Percentiles rank a stretch among this genome's conserved stretches.
Conservation (phyloP, 2,113 vertebrate genomes). For the Saguinus midas region DNA sequence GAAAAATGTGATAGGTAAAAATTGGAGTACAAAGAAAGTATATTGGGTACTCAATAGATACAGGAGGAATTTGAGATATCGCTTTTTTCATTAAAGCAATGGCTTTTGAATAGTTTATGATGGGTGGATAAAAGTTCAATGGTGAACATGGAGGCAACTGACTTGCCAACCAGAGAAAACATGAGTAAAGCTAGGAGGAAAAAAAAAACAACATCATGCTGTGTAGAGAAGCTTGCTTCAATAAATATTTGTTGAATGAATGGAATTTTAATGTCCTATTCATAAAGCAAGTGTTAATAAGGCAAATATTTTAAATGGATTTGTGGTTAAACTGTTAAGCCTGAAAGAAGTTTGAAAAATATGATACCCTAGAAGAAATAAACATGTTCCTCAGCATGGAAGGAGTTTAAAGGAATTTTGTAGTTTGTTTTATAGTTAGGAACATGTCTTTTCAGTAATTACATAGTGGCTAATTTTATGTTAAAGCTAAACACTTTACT, state of each 20-base stretch:
- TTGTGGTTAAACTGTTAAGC: neutral
- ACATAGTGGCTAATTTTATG: slow-evolving; percentile 51
- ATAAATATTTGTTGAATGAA: slow-evolving; percentile 11
- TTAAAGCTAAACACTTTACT: neutral
- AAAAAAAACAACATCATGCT: neutral
- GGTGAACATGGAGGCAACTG: neutral
- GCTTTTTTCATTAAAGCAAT: neutral
- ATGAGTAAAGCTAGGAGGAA: neutral
- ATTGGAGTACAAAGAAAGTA: neutral
- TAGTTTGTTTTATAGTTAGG: slow-evolving; percentile 20
- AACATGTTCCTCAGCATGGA: neutral
- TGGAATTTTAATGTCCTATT: neutral
- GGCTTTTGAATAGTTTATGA: neutral
- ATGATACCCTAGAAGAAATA: slow-evolving; percentile 9
- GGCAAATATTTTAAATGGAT: neutral
- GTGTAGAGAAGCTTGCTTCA: neutral
- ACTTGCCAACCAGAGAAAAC: neutral
- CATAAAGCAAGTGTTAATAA: slow-evolving; percentile 3
- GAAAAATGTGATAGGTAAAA: neutral
- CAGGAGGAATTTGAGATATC: neutral
- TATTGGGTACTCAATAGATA: neutral
- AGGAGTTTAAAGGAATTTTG: neutral
- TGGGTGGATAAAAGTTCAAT: neutral
- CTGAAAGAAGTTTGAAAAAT: neutral
- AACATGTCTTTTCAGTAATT: slow-evolving; percentile 6